phyloP scores from a whole-genome alignment of 2,888 invertebrate genomes.

The Cactoblastis cactorum region DNA sequence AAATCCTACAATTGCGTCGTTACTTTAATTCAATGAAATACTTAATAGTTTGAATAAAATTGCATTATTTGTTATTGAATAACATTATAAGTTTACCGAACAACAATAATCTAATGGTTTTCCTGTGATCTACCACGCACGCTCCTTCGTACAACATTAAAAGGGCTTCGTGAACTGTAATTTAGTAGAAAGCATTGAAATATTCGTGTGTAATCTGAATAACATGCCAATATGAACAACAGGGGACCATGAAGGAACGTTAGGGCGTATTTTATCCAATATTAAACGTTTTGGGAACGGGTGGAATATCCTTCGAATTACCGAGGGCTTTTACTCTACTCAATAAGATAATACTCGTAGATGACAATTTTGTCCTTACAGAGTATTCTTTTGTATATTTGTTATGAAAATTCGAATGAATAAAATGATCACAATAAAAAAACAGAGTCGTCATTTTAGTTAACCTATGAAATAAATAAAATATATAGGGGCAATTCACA shows the following conservation, averaged over 20 bases:
- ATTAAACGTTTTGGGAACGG: slow-evolving; percentile 73
- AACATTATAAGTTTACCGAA: slow-evolving; percentile 4
- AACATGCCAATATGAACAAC: slow-evolving; percentile 79
- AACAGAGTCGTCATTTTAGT: too few relatives aligned
- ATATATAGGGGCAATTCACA: too few relatives aligned
- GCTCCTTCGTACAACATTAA: slow-evolving; percentile 57
- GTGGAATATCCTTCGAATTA: slow-evolving; percentile 73
- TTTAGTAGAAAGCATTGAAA: slow-evolving; percentile 80
- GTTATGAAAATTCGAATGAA: slow-evolving; percentile 5
- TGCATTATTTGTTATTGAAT: neutral
- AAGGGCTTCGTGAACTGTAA: slow-evolving; percentile 75
- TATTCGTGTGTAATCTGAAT: slow-evolving; percentile 79
- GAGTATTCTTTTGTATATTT: slow-evolving; percentile 7
- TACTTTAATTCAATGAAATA: too few relatives aligned
- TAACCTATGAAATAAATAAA: too few relatives aligned
- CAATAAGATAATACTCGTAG: slow-evolving; percentile 67
- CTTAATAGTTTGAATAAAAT: too few relatives aligned
- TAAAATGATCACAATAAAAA: too few relatives aligned
- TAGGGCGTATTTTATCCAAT: slow-evolving; percentile 76
- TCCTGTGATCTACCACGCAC: slow-evolving; percentile 36
- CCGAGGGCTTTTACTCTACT: slow-evolving; percentile 65
- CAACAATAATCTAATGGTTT: slow-evolving; percentile 24
- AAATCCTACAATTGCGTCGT: too few relatives aligned
- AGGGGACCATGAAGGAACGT: slow-evolving; percentile 69
- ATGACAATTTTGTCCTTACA: slow-evolving; percentile 39